phyloP scores from a whole-genome alignment of 2,888 invertebrate species.

The Metacarcinus magister region DNA sequence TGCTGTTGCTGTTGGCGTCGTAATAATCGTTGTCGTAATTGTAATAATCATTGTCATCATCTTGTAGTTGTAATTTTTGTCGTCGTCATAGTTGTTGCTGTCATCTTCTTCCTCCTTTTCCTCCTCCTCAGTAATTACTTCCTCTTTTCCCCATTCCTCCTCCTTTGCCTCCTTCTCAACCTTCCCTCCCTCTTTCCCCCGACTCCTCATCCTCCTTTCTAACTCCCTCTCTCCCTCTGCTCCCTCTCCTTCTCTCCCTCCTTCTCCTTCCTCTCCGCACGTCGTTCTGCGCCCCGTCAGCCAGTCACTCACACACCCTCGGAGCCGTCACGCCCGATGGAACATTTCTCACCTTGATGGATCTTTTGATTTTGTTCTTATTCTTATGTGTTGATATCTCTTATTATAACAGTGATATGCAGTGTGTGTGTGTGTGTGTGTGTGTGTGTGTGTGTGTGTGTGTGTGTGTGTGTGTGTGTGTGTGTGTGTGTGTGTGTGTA shows the following conservation, averaged over 20 bases:
- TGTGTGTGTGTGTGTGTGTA: neutral
- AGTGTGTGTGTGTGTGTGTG: neutral
- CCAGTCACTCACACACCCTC: constrained; percentile 22
- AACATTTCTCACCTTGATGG: neutral
- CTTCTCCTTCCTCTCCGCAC: neutral
- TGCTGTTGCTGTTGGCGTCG: too few species aligned
- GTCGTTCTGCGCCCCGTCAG: neutral
- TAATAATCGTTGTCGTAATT: too few species aligned
- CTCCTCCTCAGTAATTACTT: neutral
- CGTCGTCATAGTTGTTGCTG: too few species aligned
- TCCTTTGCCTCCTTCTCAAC: too few species aligned
- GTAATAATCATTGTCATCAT: too few species aligned
- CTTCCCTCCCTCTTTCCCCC: too few species aligned
- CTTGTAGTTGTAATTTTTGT: too few species aligned
- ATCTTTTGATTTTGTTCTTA: neutral
- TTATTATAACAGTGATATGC: too few species aligned
- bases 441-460: constrained; percentile 55
- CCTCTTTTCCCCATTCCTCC: neutral
- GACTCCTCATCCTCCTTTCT: too few species aligned
- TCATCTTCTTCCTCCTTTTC: neutral
- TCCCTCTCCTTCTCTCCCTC: neutral
- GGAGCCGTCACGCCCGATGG: neutral
- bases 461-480: constrained; percentile 21
- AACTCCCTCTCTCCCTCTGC: neutral
- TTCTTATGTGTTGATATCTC: neutral